Conservation (phyloP, 2,797 vertebrate species). For the Mastacembelus armatus region DNA sequence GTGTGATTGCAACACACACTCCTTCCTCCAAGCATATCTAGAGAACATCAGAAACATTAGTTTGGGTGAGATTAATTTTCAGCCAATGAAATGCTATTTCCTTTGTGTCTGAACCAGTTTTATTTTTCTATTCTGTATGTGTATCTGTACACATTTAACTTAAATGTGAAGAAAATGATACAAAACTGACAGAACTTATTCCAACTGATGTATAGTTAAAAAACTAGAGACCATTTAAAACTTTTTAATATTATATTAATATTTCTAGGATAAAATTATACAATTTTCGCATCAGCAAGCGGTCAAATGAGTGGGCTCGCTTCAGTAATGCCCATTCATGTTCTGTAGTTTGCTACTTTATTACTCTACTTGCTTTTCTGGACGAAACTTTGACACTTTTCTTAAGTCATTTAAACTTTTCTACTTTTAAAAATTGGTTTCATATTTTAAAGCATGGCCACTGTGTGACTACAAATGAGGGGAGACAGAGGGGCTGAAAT, state of each 20-base stretch:
- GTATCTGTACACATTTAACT: not conserved
- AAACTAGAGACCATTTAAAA: too few relatives aligned
- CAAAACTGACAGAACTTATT: too few relatives aligned
- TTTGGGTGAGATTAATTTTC: too few relatives aligned
- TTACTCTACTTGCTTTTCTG: not conserved
- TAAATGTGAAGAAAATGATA: not conserved
- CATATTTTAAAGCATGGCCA: too few relatives aligned
- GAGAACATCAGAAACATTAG: not conserved
- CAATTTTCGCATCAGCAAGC: too few relatives aligned
- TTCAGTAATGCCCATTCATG: not conserved
- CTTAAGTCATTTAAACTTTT: too few relatives aligned
- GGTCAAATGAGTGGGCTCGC: too few relatives aligned
- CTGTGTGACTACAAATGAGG: not conserved
- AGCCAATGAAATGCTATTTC: conserved; percentile 5
- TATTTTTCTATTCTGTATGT: not conserved
- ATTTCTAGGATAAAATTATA: too few relatives aligned
- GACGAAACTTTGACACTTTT: not conserved
- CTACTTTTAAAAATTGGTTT: too few relatives aligned
- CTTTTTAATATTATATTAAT: too few relatives aligned
- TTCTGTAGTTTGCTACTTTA: not conserved
- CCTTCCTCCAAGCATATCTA: conserved; percentile 33
- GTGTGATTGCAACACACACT: conserved; percentile 52
- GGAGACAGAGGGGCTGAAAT: not conserved
- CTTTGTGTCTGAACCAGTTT: not conserved
- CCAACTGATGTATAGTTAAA: too few relatives aligned